These are phyloP conservation scores for Chymomyza amoena DNA, from an alignment of 2,888 invertebrate species.

Conservation along the genomic window DNA sequence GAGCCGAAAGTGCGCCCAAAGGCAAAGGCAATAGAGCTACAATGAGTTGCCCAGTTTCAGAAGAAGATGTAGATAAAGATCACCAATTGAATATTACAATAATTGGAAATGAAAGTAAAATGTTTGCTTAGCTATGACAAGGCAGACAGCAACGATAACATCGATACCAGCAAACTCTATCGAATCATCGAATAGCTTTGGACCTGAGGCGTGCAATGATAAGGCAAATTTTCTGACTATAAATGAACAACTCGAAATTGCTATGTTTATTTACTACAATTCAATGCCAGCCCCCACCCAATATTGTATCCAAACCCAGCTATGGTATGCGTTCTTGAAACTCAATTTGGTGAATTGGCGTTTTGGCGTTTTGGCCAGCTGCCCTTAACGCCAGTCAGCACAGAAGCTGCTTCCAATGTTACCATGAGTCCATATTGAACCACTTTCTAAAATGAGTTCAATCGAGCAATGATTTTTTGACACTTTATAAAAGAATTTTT, in stretches of 20 bases:
- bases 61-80: constrained; percentile 41
- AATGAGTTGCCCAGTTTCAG: constrained; percentile 12
- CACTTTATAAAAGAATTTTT: constrained; percentile 4
- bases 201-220: constrained; percentile 11
- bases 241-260: constrained; percentile 54
- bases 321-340: constrained; percentile 51
- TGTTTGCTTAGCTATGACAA: constrained; percentile 40
- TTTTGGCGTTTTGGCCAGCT: constrained; percentile 37
- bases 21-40: constrained; percentile 25
- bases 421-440: constrained; percentile 26
- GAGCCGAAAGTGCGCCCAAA: constrained; percentile 17
- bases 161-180: not conserved
- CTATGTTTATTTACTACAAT: constrained; percentile 24
- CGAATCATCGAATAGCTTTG: not conserved
- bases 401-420: constrained; percentile 24
- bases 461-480: constrained; percentile 4
- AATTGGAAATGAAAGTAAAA: constrained; percentile 72
- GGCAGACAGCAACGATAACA: not conserved
- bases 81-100: constrained; percentile 62
- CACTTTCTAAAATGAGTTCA: constrained; percentile 71
- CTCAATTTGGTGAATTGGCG: constrained; percentile 46
- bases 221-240: constrained; percentile 45
- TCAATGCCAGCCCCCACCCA: not conserved
- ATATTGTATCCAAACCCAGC: not conserved
- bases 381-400: constrained; percentile 39